Base-by-base conservation (phyloP, 2,797 vertebrate species). In the Enteromius trimaculatus region DNA sequence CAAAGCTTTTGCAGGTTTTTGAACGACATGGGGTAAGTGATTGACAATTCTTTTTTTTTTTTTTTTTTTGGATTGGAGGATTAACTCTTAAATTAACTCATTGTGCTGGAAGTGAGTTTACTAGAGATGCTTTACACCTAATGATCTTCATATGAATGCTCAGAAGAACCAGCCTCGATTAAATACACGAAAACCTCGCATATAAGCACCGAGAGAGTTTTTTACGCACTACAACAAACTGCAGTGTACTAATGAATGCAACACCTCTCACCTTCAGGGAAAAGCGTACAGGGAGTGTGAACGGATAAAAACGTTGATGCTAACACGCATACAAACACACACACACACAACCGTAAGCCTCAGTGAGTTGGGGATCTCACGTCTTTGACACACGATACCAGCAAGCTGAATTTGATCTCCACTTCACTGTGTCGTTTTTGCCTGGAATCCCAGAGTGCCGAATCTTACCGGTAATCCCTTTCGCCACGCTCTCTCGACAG, bases 381-480 rank as follows among this genome's bases (percentile, higher is more conserved):
- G 34, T 65, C 39, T 66, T 51, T 76, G 86, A 91, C 85, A 86
- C 88, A 83, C 84, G 88, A 91, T 88, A 83, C 88, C 82, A 86
- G 89, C 88, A 86, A 87, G 87, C 91, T 91, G 81, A 86, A 92
- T 89, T 87, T 88, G 90, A 93, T 91, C 90, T 91, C 86, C 69
- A 89, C 90, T 75, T 91, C 87, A 82, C 91, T 87, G 90, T 92
- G 90, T 91, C 91, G 84, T 87, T 60, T 49, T 88, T 85, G 79
- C 83, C 78, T 84, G 84, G 11, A 87, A 82, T 90, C 89, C 88
- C 85, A 83, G 83, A 87, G 88, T 87, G 89, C 87, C 42, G 87
- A 84, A 88, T 92, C 74, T 87, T 71, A 68, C 84, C 89, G 2
- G 80, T 92, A 92, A 94, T 92, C 92, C 92, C 85, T 91, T 88